A percentile compares a stretch with the other conserved stretches of the same genome.
Evolutionary conservation across 2,113 vertebrate species (phyloP).

Genomic region (Sigmodon hispidus): DNA sequence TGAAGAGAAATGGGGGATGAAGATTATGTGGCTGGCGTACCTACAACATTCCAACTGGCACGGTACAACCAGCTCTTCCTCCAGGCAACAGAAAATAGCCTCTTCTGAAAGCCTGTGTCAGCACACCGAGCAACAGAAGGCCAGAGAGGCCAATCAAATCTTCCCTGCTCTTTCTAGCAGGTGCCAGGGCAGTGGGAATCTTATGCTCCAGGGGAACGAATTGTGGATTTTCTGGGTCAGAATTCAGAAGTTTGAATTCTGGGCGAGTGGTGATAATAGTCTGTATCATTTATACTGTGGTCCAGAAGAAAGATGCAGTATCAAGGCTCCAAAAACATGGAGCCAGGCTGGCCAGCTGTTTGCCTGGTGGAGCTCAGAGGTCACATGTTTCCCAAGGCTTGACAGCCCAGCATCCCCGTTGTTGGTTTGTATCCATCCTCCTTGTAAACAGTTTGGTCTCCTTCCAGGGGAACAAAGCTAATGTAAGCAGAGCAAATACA

Average conservation of each 20-base stretch:
- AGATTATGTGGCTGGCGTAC: slow-evolving; percentile 54
- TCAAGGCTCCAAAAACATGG: neutral
- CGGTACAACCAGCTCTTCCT: slow-evolving; percentile 32
- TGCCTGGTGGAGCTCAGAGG: slow-evolving; percentile 13
- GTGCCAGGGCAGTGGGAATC: slow-evolving; percentile 3
- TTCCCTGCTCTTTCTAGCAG: slow-evolving; percentile 30
- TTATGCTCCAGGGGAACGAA: neutral
- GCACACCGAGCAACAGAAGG: slow-evolving; percentile 55
- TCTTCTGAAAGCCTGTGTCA: slow-evolving; percentile 50
- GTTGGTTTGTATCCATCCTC: slow-evolving; percentile 74
- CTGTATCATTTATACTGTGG: slow-evolving; percentile 50
- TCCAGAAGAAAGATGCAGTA: slow-evolving; percentile 47
- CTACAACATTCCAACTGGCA: slow-evolving; percentile 52
- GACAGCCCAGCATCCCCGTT: slow-evolving; percentile 18
- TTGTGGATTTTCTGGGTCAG: slow-evolving; percentile 57
- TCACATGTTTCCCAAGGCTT: slow-evolving; percentile 41
- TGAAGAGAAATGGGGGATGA: slow-evolving; percentile 31
- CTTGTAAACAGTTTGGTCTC: slow-evolving; percentile 69
- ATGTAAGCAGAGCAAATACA: slow-evolving; percentile 54
- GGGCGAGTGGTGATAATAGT: slow-evolving; percentile 49
- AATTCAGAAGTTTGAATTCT: slow-evolving; percentile 63
- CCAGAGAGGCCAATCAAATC: slow-evolving; percentile 15
- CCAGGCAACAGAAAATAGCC: slow-evolving; percentile 55
- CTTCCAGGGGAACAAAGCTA: slow-evolving; percentile 55
- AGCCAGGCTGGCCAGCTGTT: slow-evolving; percentile 28